Evolutionary conservation across 2,113 vertebrate species (phyloP).

Genomic region (Willisornis vidua): DNA sequence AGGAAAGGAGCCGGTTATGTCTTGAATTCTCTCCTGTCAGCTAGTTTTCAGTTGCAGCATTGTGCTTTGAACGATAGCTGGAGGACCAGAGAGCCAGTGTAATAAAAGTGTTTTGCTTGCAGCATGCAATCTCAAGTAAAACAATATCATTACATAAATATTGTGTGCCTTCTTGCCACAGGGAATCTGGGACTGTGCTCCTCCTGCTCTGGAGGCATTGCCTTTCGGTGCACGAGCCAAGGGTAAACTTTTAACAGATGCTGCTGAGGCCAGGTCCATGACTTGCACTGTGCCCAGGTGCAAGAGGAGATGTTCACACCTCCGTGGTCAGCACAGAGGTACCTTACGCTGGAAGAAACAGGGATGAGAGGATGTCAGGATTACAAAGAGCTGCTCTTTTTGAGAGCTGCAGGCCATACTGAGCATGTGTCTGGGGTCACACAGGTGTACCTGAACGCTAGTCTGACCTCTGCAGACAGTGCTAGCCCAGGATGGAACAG

Average conservation of each 20-base stretch:
- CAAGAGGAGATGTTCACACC: background rate
- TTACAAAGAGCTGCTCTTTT: background rate
- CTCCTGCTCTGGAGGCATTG: background rate
- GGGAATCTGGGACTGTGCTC: background rate
- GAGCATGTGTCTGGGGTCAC: background rate
- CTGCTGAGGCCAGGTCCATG: background rate
- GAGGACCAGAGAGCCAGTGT: background rate
- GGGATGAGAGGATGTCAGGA: background rate
- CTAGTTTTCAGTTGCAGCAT: background rate
- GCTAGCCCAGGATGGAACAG: background rate
- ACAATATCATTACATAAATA: background rate
- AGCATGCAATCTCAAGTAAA: background rate
- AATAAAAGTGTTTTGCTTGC: background rate
- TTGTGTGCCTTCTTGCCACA: background rate
- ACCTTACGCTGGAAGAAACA: background rate
- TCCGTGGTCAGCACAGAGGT: background rate
- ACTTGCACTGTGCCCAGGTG: background rate
- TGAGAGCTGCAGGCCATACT: background rate
- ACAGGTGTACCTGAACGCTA: rapidly evolving
- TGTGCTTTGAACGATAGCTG: background rate
- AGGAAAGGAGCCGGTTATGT: background rate
- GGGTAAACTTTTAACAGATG: background rate
- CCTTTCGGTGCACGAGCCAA: background rate
- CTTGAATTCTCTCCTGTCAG: conserved; percentile 2
- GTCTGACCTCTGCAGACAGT: background rate